phyloP scores from a whole-genome alignment of 2,797 vertebrate species.

The Champsocephalus gunnari region DNA sequence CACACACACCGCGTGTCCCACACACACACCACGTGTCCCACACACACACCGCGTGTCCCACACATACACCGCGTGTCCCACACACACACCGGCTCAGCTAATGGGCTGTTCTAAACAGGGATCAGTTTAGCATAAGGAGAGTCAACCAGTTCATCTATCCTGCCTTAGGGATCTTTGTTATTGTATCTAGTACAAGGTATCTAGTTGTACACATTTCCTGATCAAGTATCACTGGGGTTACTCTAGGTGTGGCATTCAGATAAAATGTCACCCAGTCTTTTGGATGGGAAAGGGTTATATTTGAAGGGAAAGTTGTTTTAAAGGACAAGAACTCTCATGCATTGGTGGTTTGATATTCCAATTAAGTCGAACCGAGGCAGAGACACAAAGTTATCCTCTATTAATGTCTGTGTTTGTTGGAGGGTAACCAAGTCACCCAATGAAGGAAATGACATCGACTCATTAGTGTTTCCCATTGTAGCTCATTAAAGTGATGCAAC shows the following conservation, averaged over 20 bases:
- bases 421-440: constrained; percentile 46
- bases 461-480: constrained; percentile 44
- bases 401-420: constrained; percentile 56
- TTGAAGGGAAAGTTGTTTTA: constrained; percentile 13
- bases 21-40: background rate
- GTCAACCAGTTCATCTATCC: constrained; percentile 54
- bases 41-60: constrained; percentile 3
- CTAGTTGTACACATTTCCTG: constrained; percentile 69
- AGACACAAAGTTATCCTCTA: constrained; percentile 27
- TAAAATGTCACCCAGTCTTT: constrained; percentile 19
- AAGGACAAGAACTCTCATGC: background rate
- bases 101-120: constrained; percentile 59
- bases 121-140: constrained; percentile 63
- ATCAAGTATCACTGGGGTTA: constrained; percentile 69
- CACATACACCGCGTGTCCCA: constrained; percentile 40
- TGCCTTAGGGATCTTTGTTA: constrained; percentile 40
- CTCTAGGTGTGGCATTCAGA: constrained; percentile 44
- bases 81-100: constrained; percentile 37
- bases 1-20: no score
- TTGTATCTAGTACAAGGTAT: constrained; percentile 43
- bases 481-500: constrained; percentile 82
- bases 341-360: background rate
- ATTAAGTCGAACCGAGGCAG: background rate
- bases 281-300: constrained; percentile 24
- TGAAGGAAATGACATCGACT: constrained; percentile 26